Percentiles rank a stretch among this genome's conserved stretches.
These are phyloP conservation scores for Rhysida immarginata DNA, from an alignment of 1,140 invertebrate species.

Conservation along the genomic window DNA sequence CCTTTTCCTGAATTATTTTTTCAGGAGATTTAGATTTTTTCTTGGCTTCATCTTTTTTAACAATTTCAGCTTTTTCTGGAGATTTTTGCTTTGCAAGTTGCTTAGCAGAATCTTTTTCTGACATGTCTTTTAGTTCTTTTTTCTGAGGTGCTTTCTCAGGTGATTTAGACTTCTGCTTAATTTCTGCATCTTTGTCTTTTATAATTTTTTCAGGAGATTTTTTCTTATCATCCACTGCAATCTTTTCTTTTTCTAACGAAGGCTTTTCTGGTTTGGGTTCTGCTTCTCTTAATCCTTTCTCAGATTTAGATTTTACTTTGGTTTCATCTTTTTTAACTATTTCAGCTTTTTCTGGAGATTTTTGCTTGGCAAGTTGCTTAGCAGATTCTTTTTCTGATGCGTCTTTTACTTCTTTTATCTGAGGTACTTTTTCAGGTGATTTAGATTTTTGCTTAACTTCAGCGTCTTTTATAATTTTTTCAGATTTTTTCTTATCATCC, in stretches of 20 bases:
- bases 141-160: too few species aligned
- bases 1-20: neutral
- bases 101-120: conserved; percentile 16
- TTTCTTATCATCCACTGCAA: conserved; percentile 10
- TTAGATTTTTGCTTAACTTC: neutral
- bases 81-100: conserved; percentile 19
- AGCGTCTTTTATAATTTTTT: too few species aligned
- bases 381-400: conserved; percentile 10
- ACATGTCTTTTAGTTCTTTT: conserved; percentile 13
- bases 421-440: neutral
- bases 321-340: conserved; percentile 9
- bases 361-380: conserved; percentile 1
- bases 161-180: conserved; percentile 8
- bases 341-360: neutral
- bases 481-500: too few species aligned
- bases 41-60: conserved; percentile 9
- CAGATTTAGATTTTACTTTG: conserved; percentile 1
- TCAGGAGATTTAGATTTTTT: neutral
- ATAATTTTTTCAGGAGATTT: neutral
- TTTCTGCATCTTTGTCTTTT: too few species aligned
- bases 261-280: conserved; percentile 18
- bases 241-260: too few species aligned
- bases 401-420: conserved; percentile 1
- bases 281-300: neutral
- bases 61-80: too few species aligned